Evolutionary conservation across 1,140 invertebrate genomes (phyloP).

Genomic region (Gryllus bimaculatus): DNA sequence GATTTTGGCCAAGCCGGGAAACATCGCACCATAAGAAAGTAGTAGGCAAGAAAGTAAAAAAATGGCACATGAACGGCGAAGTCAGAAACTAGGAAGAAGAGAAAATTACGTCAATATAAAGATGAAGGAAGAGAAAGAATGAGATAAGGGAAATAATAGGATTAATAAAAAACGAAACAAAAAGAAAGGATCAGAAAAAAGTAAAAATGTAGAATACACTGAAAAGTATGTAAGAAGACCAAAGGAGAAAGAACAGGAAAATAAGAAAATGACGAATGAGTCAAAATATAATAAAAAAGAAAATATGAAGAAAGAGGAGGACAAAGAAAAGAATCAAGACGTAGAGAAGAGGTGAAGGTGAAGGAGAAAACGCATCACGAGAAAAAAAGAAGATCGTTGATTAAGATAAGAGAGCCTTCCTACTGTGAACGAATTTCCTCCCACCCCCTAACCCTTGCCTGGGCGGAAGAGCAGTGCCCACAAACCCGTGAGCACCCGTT

Average conservation of each 20-base stretch:
- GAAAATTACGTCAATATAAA: background rate
- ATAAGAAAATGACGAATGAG: slow-evolving; percentile 24
- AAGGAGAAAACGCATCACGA: background rate
- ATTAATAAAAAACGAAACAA: background rate
- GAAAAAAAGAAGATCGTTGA: background rate
- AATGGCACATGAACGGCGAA: no score
- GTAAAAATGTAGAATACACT: background rate
- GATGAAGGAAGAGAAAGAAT: background rate
- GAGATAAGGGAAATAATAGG: background rate
- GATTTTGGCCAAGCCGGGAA: no score
- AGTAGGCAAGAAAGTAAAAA: no score
- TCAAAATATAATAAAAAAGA: slow-evolving; percentile 24
- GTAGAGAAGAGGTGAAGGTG: background rate
- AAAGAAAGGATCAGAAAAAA: background rate
- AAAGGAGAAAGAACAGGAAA: background rate
- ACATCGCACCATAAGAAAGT: no score
- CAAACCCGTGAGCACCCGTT: no score
- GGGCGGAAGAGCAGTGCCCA: no score
- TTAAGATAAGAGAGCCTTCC: no score
- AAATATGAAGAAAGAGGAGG: slow-evolving; percentile 13
- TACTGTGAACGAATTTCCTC: no score
- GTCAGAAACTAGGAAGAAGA: background rate
- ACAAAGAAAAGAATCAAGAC: background rate
- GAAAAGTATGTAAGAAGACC: background rate
- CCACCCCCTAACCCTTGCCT: no score